Conservation (phyloP, 2,113 vertebrate species). For the Junco hyemalis region DNA sequence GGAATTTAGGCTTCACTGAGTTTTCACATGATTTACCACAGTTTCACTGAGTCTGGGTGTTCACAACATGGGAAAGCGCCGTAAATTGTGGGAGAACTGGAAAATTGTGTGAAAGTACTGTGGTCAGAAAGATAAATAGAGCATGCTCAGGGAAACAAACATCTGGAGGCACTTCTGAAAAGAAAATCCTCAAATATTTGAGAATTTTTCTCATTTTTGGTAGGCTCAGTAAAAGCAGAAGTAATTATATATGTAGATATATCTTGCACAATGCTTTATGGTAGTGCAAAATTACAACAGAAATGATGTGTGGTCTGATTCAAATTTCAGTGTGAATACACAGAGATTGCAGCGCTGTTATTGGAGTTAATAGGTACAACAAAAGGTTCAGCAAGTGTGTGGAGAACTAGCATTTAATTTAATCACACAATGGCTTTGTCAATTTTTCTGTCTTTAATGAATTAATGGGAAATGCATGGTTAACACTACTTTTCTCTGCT, state of each 20-base stretch:
- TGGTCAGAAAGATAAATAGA: not conserved
- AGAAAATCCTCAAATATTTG: not conserved
- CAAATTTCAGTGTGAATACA: not conserved
- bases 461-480: not conserved
- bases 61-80: not conserved
- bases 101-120: not conserved
- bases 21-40: not conserved
- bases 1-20: not conserved
- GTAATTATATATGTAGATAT: rapidly evolving
- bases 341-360: not conserved
- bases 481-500: not conserved
- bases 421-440: not conserved
- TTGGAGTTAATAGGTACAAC: not conserved
- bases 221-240: not conserved
- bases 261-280: rapidly evolving
- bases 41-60: not conserved
- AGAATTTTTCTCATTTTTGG: not conserved
- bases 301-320: not conserved
- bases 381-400: not conserved
- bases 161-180: not conserved
- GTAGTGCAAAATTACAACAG: not conserved
- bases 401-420: not conserved
- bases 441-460: not conserved
- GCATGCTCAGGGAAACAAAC: not conserved
- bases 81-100: not conserved